Base-by-base conservation (phyloP, 2,797 vertebrate genomes). In the Hydrocynus forskahlii region DNA sequence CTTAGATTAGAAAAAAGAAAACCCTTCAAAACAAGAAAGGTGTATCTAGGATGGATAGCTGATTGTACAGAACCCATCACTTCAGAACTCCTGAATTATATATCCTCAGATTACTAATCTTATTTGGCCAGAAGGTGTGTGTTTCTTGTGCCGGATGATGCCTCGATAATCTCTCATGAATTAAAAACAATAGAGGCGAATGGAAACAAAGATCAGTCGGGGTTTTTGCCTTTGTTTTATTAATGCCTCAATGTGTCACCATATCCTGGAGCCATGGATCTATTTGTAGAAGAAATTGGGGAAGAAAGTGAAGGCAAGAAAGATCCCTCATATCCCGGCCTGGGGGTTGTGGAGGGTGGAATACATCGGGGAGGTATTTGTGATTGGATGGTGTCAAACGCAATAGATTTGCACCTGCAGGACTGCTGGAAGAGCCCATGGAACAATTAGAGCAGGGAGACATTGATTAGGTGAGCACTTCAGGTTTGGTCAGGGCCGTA, bases 141-240 rank as follows among this genome's bases (percentile, higher is more conserved):
- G 84, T 88, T 87, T 90, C 89, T 85, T 84, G 88, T 82, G 80
- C 86, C 86, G 88, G 64, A 81, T 81, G 90, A 92, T 91, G 93
- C 92, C 94, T 92, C 92, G 93, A 94, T 94, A 93, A 93, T 86
- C 84, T 89, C 86, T 89, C 88, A 96, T 97, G 91, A 95, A 96
- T 97, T 95, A 97, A 97, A 93, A 87, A 97, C 95, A 91, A 55
- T 8, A 52, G 84, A 89, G 89, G 81, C 81, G 75, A 74, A 79
- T 88, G 87, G 66, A 83, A 79, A 83, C 79, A 80, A 88, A 89
- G 79, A 76, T 5, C 12, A 73, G 68, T 75, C 35, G 81, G 87
- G 87, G 78, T 59, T 68, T 82, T 83, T 8, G 79, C 60, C 50
- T 17, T 78, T 89, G 86, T 93, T 93, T 91, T 90, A 92, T 93